Percentiles rank a stretch among this genome's conserved stretches.
These are phyloP conservation scores for Sylvicola fuscatus DNA, from an alignment of 2,888 invertebrate genomes.

Conservation along the genomic window DNA sequence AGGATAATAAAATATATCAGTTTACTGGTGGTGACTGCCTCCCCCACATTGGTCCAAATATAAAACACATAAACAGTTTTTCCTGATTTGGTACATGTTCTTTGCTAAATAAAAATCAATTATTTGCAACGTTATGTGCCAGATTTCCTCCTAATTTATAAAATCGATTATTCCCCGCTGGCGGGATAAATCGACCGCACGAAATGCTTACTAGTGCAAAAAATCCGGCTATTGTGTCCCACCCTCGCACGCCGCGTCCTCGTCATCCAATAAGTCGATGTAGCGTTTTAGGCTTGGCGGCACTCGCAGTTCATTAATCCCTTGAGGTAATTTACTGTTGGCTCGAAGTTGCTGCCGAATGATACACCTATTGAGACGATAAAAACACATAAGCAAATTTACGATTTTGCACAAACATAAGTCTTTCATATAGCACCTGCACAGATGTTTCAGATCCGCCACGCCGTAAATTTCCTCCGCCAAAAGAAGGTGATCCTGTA, in stretches of 20 bases:
- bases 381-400: too few relatives aligned
- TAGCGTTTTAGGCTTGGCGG: conserved; percentile 46
- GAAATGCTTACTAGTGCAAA: not conserved
- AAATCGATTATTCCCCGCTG: too few relatives aligned
- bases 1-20: too few relatives aligned
- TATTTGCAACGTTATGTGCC: too few relatives aligned
- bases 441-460: conserved; percentile 50
- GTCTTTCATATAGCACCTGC: conserved; percentile 21
- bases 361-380: conserved; percentile 29
- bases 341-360: conserved; percentile 42
- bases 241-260: not conserved
- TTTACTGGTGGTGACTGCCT: too few relatives aligned
- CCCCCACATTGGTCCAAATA: too few relatives aligned
- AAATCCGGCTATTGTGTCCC: not conserved
- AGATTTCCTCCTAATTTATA: too few relatives aligned
- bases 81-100: too few relatives aligned
- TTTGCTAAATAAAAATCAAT: too few relatives aligned
- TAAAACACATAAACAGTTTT: too few relatives aligned
- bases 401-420: too few relatives aligned
- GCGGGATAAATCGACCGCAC: too few relatives aligned
- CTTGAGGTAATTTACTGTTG: conserved; percentile 53
- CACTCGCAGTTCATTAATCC: conserved; percentile 44
- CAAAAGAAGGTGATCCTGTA: conserved; percentile 20
- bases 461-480: conserved; percentile 23
- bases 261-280: conserved; percentile 53